phyloP scores from a whole-genome alignment of 2,888 invertebrate genomes.

The Drosophila peninsularis region DNA sequence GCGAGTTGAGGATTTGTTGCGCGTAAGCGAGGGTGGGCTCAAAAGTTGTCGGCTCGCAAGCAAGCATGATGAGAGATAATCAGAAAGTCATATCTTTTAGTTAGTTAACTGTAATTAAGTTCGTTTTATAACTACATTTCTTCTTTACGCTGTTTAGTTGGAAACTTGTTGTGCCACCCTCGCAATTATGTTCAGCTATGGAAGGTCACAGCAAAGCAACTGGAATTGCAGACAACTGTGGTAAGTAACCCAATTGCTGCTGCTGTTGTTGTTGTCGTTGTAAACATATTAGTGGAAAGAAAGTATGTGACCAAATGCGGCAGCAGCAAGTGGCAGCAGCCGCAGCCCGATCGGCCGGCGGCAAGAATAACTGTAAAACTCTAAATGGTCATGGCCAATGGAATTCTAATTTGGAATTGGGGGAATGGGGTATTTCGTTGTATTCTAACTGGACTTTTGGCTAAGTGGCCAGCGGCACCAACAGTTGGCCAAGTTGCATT shows the following conservation, averaged over 20 bases:
- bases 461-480: not conserved
- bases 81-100: too few species aligned
- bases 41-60: not conserved
- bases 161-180: not conserved
- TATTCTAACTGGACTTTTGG: slow-evolving; percentile 3
- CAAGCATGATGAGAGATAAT: too few species aligned
- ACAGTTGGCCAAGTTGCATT: not conserved
- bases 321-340: slow-evolving; percentile 22
- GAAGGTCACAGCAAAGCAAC: slow-evolving; percentile 2
- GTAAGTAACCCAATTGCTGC: slow-evolving; percentile 51
- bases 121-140: not conserved
- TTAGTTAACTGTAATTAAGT: too few species aligned
- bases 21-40: not conserved
- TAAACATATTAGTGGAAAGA: slow-evolving; percentile 65
- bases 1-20: not conserved
- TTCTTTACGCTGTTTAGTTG: too few species aligned
- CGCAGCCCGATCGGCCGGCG: slow-evolving; percentile 2
- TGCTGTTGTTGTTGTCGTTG: slow-evolving; percentile 17
- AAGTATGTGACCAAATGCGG: slow-evolving; percentile 65
- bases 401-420: slow-evolving; percentile 6
- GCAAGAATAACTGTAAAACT: slow-evolving; percentile 17
- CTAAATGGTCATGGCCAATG: slow-evolving; percentile 19
- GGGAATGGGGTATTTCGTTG: not conserved
- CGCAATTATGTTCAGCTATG: slow-evolving; percentile 5
- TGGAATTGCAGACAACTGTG: slow-evolving; percentile 19